Evolutionary conservation across 2,113 vertebrate genomes (phyloP).

Genomic region (Maccullochella peelii): DNA sequence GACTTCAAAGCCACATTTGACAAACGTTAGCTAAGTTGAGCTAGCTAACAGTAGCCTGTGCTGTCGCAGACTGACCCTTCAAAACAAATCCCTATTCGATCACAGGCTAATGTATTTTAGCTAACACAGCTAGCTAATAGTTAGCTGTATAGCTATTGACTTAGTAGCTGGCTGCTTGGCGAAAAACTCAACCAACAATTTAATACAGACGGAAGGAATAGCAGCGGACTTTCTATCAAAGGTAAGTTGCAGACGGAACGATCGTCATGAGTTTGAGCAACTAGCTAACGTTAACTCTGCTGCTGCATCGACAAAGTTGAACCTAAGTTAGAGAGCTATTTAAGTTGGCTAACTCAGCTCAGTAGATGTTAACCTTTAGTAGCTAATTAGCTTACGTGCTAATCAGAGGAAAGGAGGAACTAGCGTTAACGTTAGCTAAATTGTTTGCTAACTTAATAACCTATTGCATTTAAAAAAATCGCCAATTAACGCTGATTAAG

Average conservation of each 20-base stretch:
- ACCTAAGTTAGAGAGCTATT: conserved; percentile 61
- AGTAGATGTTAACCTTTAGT: conserved; percentile 38
- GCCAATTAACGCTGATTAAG: neutral
- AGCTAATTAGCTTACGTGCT: conserved; percentile 73
- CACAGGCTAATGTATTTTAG: conserved; percentile 65
- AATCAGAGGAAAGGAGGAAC: conserved; percentile 73
- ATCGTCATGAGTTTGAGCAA: neutral
- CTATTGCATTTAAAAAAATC: neutral
- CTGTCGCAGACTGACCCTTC: conserved; percentile 74
- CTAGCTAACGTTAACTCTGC: conserved; percentile 11
- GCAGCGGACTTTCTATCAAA: conserved; percentile 40
- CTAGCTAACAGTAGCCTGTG: conserved; percentile 66
- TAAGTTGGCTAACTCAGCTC: conserved; percentile 58
- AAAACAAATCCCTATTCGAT: conserved; percentile 78
- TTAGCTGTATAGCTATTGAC: conserved; percentile 60
- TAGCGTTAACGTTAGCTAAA: conserved; percentile 20
- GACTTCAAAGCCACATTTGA: conserved; percentile 60
- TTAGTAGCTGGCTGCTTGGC: conserved; percentile 49
- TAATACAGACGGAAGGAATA: conserved; percentile 29
- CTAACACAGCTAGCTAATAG: conserved; percentile 52
- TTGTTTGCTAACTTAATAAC: conserved; percentile 4
- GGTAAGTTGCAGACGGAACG: conserved; percentile 59
- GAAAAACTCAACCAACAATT: conserved; percentile 35
- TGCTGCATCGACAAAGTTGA: conserved; percentile 68
- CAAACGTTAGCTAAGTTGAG: conserved; percentile 74